Evolutionary conservation across 2,113 vertebrate species (phyloP).

Genomic region (Oplegnathus fasciatus): DNA sequence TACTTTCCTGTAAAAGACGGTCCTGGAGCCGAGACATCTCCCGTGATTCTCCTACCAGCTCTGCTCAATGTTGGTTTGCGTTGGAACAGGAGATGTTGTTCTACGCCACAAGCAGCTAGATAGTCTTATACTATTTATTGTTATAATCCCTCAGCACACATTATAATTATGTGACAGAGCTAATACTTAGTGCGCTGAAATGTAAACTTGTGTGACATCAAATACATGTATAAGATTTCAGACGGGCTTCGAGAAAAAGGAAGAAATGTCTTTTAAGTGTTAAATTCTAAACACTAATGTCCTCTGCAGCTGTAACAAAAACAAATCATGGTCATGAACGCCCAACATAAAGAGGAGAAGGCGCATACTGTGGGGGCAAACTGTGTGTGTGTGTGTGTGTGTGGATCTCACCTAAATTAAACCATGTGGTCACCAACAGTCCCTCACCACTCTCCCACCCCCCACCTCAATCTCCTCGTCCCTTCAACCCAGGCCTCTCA

Average conservation of each 20-base stretch:
- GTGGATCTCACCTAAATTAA: slow-evolving; percentile 72
- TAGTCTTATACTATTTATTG: slow-evolving; percentile 75
- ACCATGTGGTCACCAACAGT: slow-evolving; percentile 74
- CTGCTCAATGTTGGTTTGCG: slow-evolving; percentile 69
- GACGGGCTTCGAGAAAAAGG: slow-evolving; percentile 20
- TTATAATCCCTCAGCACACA: slow-evolving; percentile 77
- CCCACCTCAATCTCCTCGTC: slow-evolving; percentile 52
- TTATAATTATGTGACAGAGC: slow-evolving; percentile 74
- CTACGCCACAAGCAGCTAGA: slow-evolving; percentile 65
- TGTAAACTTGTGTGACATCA: slow-evolving; percentile 67
- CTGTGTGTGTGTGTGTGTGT: slow-evolving; percentile 23
- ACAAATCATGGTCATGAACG: slow-evolving; percentile 51
- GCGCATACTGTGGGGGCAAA: slow-evolving; percentile 30
- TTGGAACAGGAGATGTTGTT: slow-evolving; percentile 80
- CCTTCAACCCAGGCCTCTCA: slow-evolving; percentile 68
- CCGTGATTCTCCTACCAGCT: slow-evolving; percentile 30
- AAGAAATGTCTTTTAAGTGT: slow-evolving; percentile 68
- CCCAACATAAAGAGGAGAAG: slow-evolving; percentile 25
- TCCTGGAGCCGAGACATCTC: slow-evolving; percentile 60
- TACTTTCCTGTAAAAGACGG: slow-evolving; percentile 63
- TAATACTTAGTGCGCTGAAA: slow-evolving; percentile 58
- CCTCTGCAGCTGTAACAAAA: slow-evolving; percentile 50
- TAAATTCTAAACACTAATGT: slow-evolving; percentile 59
- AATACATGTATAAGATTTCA: slow-evolving; percentile 62
- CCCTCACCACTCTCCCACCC: slow-evolving; percentile 65